These are phyloP conservation scores for Allacma fusca DNA, from an alignment of 2,888 invertebrate species.

Conservation along the genomic window DNA sequence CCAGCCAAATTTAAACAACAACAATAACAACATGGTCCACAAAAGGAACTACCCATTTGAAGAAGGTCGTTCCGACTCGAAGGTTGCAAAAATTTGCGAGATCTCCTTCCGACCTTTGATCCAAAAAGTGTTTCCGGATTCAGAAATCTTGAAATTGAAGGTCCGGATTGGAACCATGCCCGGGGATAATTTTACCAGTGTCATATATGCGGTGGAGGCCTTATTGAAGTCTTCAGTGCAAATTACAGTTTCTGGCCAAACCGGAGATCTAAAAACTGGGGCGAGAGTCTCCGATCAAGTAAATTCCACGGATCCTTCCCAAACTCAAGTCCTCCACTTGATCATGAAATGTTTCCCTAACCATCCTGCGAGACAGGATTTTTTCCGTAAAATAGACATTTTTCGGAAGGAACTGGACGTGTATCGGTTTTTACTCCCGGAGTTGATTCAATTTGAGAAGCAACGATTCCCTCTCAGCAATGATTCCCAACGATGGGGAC, in stretches of 20 bases:
- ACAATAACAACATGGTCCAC: conserved; percentile 18
- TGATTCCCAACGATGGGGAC: neutral
- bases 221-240: neutral
- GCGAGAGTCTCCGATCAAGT: neutral
- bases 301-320: neutral
- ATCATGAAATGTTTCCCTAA: conserved; percentile 46
- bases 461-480: neutral
- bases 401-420: conserved; percentile 43
- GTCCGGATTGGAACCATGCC: conserved; percentile 22
- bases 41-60: conserved; percentile 37
- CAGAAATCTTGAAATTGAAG: conserved; percentile 27
- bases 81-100: conserved; percentile 36
- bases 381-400: conserved; percentile 39
- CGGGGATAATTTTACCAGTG: conserved; percentile 31
- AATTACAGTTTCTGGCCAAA: neutral
- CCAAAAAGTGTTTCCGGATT: conserved; percentile 34
- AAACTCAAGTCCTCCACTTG: conserved; percentile 21
- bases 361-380: conserved; percentile 39
- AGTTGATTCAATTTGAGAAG: conserved; percentile 34
- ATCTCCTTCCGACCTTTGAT: conserved; percentile 21
- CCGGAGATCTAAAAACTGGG: neutral
- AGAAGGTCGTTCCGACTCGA: neutral
- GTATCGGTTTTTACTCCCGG: conserved; percentile 37
- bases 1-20: neutral
- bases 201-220: conserved; percentile 35